Evolutionary conservation across 2,797 vertebrate species (phyloP).

Genomic region (Sebastes baramenuke): DNA sequence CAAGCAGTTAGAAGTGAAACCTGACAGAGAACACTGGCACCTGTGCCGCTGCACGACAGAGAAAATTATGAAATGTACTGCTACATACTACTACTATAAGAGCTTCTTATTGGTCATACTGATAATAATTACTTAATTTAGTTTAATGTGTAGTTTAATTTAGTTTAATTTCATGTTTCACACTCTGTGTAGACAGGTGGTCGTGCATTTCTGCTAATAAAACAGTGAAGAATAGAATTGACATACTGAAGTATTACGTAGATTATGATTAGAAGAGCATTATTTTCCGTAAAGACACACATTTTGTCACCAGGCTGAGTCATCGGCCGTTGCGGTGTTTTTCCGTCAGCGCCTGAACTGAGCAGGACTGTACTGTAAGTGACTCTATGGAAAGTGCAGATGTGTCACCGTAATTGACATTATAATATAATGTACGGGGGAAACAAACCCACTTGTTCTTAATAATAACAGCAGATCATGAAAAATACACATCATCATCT

Average conservation of each 20-base stretch:
- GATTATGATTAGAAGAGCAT: background rate
- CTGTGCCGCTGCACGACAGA: background rate
- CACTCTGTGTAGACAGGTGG: background rate
- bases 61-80: background rate
- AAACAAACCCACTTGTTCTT: background rate
- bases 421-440: background rate
- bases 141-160: background rate
- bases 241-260: background rate
- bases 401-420: background rate
- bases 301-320: background rate
- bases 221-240: background rate
- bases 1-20: slow-evolving; percentile 27
- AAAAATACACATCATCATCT: background rate
- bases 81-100: background rate
- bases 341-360: background rate
- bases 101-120: background rate
- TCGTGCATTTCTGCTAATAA: background rate
- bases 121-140: background rate
- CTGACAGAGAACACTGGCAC: background rate
- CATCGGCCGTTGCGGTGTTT: background rate
- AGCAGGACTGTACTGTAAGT: background rate
- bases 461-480: background rate
- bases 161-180: background rate
- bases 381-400: background rate
- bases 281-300: background rate